These are phyloP conservation scores for Cliona cf. orientalis DNA, from an alignment of 37 sponge, comb jelly and placozoan species.

Conservation along the genomic window DNA sequence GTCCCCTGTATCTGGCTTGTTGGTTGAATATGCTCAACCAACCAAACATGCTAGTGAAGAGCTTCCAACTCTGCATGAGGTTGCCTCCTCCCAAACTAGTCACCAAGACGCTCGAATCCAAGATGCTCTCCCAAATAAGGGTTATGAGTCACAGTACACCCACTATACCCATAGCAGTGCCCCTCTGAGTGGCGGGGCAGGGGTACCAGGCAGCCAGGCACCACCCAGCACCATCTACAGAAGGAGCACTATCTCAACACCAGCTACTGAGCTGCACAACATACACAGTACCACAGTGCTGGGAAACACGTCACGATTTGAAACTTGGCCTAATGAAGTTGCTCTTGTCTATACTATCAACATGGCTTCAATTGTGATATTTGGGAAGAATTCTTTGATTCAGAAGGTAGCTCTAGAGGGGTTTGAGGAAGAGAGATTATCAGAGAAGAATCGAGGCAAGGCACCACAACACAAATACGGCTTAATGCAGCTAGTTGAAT, in stretches of 20 bases:
- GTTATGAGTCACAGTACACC: conserved; percentile 36
- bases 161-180: conserved; percentile 75
- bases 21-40: no score
- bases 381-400: conserved; percentile 60
- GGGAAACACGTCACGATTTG: background rate
- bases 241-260: conserved; percentile 51
- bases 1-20: no score
- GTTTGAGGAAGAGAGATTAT: background rate
- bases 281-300: background rate
- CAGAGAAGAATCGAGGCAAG: background rate
- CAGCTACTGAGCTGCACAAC: background rate
- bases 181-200: conserved; percentile 55
- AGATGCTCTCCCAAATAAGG: conserved; percentile 6
- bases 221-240: conserved; percentile 61
- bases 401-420: conserved; percentile 66
- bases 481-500: conserved; percentile 43
- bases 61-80: no score
- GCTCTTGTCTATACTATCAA: conserved; percentile 24
- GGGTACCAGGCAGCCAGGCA: conserved; percentile 56
- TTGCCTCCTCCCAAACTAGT: no score
- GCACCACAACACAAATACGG: conserved; percentile 21
- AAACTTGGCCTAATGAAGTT: conserved; percentile 62
- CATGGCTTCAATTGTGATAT: conserved; percentile 45
- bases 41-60: background rate
- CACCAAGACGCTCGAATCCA: no score